Percentiles rank a stretch among this genome's conserved stretches.
Conservation (phyloP, 2,888 invertebrate species). For the Cataglyphis altisquamis region DNA sequence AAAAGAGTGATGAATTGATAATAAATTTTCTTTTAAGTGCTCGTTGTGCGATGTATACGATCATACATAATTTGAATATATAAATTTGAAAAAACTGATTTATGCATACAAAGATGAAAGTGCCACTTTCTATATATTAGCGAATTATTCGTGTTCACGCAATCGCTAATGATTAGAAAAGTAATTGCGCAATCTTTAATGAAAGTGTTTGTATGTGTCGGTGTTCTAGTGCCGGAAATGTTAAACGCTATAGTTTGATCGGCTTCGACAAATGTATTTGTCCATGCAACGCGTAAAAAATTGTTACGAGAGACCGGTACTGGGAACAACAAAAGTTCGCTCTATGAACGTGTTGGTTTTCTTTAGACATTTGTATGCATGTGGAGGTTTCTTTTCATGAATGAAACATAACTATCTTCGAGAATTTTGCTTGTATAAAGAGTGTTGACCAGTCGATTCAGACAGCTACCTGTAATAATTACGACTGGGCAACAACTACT, state of each 20-base stretch:
- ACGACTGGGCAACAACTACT: slow-evolving; percentile 54
- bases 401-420: slow-evolving; percentile 69
- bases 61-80: neutral
- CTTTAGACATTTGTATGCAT: slow-evolving; percentile 52
- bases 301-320: slow-evolving; percentile 47
- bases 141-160: slow-evolving; percentile 9
- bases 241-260: slow-evolving; percentile 20
- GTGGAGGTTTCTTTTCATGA: slow-evolving; percentile 69
- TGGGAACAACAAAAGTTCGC: slow-evolving; percentile 58
- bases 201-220: slow-evolving; percentile 13
- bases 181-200: slow-evolving; percentile 32
- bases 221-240: slow-evolving; percentile 1
- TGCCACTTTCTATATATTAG: slow-evolving; percentile 17
- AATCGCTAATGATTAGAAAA: slow-evolving; percentile 34
- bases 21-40: neutral
- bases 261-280: slow-evolving; percentile 50
- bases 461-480: slow-evolving; percentile 70
- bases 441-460: slow-evolving; percentile 64
- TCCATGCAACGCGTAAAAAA: slow-evolving; percentile 55
- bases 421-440: slow-evolving; percentile 65
- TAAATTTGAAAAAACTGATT: neutral
- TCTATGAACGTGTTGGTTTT: slow-evolving; percentile 58
- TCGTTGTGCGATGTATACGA: neutral
- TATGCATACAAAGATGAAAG: slow-evolving; percentile 1
- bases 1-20: neutral